A percentile compares a stretch with the other conserved stretches of the same genome.
Evolutionary conservation across 2,113 vertebrate species (phyloP).

Genomic region (Grallaria varia): DNA sequence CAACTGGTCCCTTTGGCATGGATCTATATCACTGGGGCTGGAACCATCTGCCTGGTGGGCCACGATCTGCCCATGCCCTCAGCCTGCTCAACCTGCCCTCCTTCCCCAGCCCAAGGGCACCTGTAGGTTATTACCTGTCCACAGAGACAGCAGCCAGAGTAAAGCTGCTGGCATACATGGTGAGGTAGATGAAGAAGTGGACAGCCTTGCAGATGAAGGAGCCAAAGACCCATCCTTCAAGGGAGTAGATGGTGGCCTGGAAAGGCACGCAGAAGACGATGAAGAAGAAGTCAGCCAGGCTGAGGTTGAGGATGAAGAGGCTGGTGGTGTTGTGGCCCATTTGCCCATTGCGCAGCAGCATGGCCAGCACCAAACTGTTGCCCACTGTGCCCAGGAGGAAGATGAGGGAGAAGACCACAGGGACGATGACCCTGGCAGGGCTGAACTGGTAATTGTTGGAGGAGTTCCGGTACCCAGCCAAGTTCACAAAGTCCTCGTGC

Average conservation of each 20-base stretch:
- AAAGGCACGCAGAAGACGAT: conserved; percentile 90
- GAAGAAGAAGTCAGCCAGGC: conserved; percentile 89
- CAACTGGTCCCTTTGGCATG: neutral
- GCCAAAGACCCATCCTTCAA: conserved; percentile 88
- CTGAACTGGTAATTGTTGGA: conserved; percentile 81
- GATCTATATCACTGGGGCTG: neutral
- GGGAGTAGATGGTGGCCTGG: conserved; percentile 89
- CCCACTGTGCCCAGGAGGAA: conserved; percentile 85
- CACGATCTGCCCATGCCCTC: neutral
- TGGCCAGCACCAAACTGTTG: conserved; percentile 85
- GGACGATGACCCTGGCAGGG: conserved; percentile 82
- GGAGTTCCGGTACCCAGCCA: conserved; percentile 71
- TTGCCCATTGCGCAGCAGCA: conserved; percentile 82
- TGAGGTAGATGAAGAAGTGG: conserved; percentile 90
- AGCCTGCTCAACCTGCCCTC: neutral
- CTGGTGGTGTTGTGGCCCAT: conserved; percentile 86
- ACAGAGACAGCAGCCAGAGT: conserved; percentile 86
- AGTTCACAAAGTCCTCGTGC: conserved; percentile 76
- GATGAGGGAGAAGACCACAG: conserved; percentile 87
- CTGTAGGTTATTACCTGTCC: conserved; percentile 75
- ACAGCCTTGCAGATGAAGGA: conserved; percentile 89
- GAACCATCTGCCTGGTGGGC: neutral
- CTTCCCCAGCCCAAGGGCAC: neutral
- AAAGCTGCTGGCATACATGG: conserved; percentile 91
- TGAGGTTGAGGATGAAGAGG: conserved; percentile 89